phyloP scores from a whole-genome alignment of 1,140 invertebrate genomes.

The Neomicropteryx cornuta region DNA sequence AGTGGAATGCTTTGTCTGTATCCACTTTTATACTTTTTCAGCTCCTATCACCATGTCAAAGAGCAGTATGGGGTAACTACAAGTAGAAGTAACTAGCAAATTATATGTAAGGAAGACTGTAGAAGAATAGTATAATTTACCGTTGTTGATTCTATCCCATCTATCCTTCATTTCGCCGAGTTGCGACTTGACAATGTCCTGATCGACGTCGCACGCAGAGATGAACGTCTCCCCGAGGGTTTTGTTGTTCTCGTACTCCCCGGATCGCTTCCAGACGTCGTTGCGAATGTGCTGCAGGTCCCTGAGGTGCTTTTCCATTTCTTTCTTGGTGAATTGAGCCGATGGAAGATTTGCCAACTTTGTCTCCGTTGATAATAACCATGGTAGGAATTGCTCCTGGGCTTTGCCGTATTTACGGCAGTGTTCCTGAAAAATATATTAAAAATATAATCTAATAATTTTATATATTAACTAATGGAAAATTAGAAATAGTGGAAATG shows the following conservation, averaged over 20 bases:
- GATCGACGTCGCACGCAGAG: slow-evolving; percentile 77
- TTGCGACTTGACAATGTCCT: slow-evolving; percentile 77
- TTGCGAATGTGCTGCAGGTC: slow-evolving; percentile 85
- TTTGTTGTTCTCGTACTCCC: slow-evolving; percentile 83
- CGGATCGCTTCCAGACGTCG: slow-evolving; percentile 82
- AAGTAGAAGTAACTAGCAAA: slow-evolving; percentile 2
- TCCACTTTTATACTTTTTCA: no score
- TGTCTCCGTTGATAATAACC: slow-evolving; percentile 79
- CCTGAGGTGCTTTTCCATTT: slow-evolving; percentile 79
- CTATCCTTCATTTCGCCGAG: slow-evolving; percentile 67
- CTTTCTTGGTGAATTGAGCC: slow-evolving; percentile 70
- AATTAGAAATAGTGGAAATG: slow-evolving; percentile 11
- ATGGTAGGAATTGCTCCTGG: slow-evolving; percentile 77
- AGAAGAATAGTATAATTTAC: slow-evolving; percentile 29
- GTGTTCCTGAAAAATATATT: slow-evolving; percentile 50
- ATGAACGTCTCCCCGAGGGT: slow-evolving; percentile 78
- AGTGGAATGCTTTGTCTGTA: no score
- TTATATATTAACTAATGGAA: slow-evolving; percentile 6
- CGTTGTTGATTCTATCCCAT: slow-evolving; percentile 86
- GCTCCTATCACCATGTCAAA: no score
- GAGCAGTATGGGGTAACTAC: no score
- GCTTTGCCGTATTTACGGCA: slow-evolving; percentile 81
- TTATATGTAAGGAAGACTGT: slow-evolving; percentile 1
- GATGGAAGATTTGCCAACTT: slow-evolving; percentile 70
- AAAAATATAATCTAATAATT: not conserved